These are phyloP conservation scores for Forficula auricularia DNA, from an alignment of 1,140 invertebrate species.

Conservation along the genomic window DNA sequence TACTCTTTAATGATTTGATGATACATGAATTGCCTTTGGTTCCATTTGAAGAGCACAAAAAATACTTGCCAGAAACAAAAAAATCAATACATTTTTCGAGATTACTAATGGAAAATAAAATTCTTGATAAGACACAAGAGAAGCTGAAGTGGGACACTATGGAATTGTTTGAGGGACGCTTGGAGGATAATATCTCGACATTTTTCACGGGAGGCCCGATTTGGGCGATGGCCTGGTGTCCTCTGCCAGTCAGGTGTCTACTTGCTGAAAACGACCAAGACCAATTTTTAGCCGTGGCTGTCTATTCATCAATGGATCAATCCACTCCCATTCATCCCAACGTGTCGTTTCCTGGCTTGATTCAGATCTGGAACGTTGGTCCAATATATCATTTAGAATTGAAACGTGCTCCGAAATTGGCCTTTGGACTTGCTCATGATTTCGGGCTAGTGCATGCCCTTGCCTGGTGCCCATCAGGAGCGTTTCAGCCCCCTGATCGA, in stretches of 20 bases:
- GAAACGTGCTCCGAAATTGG: constrained; percentile 21
- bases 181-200: constrained; percentile 18
- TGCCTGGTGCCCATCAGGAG: constrained; percentile 59
- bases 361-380: constrained; percentile 42
- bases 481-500: constrained; percentile 26
- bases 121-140: constrained; percentile 8
- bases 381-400: constrained; percentile 24
- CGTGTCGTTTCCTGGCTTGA: constrained; percentile 27
- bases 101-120: constrained; percentile 2
- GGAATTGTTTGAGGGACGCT: constrained; percentile 15
- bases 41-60: background rate
- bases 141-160: constrained; percentile 2
- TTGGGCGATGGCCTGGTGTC: constrained; percentile 36
- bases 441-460: constrained; percentile 47
- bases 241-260: constrained; percentile 25
- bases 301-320: constrained; percentile 27
- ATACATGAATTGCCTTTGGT: too few species aligned
- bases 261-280: constrained; percentile 12
- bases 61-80: constrained; percentile 3
- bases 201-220: constrained; percentile 43
- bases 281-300: constrained; percentile 37
- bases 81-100: constrained; percentile 1
- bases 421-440: constrained; percentile 39
- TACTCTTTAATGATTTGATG: too few species aligned
- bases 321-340: constrained; percentile 22